These are phyloP conservation scores for Poeciliopsis retropinna DNA, from an alignment of 2,113 vertebrate genomes.

Conservation along the genomic window DNA sequence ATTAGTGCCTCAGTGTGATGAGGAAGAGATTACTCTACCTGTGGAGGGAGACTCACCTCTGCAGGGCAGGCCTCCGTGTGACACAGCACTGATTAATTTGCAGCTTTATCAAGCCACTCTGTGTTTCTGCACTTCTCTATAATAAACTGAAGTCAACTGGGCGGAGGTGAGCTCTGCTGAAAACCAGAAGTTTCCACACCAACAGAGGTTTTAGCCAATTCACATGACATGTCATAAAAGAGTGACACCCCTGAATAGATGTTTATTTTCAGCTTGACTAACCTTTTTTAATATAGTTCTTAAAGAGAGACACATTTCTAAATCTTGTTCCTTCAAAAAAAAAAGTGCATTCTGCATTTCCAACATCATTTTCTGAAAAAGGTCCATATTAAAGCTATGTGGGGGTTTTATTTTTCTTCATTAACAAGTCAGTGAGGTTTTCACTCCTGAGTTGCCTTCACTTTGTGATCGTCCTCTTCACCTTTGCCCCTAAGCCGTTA, in stretches of 20 bases:
- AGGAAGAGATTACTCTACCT: constrained; percentile 18
- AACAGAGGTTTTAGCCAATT: neutral
- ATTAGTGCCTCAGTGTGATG: constrained; percentile 16
- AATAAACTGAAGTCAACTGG: neutral
- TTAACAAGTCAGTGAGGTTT: neutral
- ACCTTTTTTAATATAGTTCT: too few species aligned
- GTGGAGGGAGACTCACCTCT: constrained; percentile 7
- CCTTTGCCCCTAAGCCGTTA: too few species aligned
- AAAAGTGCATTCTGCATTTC: too few species aligned
- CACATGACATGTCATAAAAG: neutral
- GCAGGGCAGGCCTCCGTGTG: constrained; percentile 6
- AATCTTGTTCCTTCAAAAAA: too few species aligned
- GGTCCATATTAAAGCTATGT: too few species aligned
- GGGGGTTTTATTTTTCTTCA: too few species aligned
- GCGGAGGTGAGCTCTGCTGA: neutral
- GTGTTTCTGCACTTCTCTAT: neutral
- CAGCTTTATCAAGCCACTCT: constrained; percentile 13
- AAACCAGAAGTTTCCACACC: neutral
- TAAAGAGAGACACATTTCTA: too few species aligned
- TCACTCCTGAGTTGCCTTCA: neutral
- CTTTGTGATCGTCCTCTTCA: neutral
- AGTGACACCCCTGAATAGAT: neutral
- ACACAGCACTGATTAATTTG: constrained; percentile 22
- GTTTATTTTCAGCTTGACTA: too few species aligned
- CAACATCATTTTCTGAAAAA: neutral